Conservation (phyloP, 2,888 invertebrate species). For the Andrena fulva region DNA sequence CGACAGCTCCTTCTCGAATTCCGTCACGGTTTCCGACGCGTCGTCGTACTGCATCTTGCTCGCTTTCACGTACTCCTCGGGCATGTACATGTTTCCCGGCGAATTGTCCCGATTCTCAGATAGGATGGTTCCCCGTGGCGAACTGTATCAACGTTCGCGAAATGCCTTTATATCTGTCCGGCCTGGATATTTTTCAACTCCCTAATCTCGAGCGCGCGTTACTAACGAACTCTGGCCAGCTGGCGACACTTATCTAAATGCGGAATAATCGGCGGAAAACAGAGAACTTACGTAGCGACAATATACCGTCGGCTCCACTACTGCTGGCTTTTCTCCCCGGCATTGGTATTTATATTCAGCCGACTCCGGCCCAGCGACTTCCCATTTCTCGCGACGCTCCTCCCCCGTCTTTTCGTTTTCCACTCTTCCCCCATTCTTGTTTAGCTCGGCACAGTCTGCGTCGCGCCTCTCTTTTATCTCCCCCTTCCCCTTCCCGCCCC, state of each 20-base stretch:
- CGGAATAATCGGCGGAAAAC: not conserved
- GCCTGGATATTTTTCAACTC: too few species aligned
- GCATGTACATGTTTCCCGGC: conserved; percentile 73
- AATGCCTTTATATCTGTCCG: too few species aligned
- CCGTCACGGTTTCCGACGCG: conserved; percentile 88
- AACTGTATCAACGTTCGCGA: too few species aligned
- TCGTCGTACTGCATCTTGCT: conserved; percentile 90
- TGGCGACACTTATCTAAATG: too few species aligned
- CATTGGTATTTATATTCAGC: conserved; percentile 73
- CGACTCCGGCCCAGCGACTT: conserved; percentile 59
- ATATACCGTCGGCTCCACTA: conserved; percentile 66
- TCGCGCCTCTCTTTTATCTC: conserved; percentile 10
- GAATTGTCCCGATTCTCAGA: too few species aligned
- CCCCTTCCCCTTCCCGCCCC: conserved; percentile 10
- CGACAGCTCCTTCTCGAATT: conserved; percentile 85
- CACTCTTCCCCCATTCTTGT: conserved; percentile 11
- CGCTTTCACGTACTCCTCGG: conserved; percentile 87
- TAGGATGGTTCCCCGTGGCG: too few species aligned
- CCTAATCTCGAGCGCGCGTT: too few species aligned
- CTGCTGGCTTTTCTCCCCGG: conserved; percentile 71
- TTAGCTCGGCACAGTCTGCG: not conserved
- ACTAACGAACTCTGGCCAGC: too few species aligned
- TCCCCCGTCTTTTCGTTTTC: conserved; percentile 1
- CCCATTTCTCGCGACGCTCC: conserved; percentile 43
- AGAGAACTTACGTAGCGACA: not conserved